Evolutionary conservation across 2,888 invertebrate genomes (phyloP), one percentile per base, ranked within the genome.

Genomic region (Cetonia aurata): DNA sequence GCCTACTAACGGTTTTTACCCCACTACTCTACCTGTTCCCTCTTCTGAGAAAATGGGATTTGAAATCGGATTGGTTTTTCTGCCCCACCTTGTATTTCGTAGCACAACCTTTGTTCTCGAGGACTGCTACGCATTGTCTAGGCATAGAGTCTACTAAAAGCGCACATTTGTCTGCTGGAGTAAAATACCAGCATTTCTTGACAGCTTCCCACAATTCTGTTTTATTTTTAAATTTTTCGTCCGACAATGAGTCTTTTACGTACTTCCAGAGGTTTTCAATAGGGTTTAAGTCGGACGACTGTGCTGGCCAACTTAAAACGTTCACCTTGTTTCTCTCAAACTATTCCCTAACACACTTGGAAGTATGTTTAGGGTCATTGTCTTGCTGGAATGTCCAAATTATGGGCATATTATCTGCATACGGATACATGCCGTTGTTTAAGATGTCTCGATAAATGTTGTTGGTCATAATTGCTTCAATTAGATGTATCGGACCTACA

Each of bases 361-460:
- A 41, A 19, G 65, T 70, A 55, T n/a, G n/a, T n/a, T n/a, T n/a
- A n/a, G n/a, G n/a, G n/a, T n/a, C n/a, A n/a, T n/a, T n/a, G n/a
- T n/a, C 62, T 41, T 62, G 69, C 17, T 52, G 50, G 25, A 50
- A 69, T 37, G 12, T 46, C 69, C 62, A 69, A 33, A 37, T 15
- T 37, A 62, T 25, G 17, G 59, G 41, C 52, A 69, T 69, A 48
- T 69, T 48, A 19, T 69, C 69, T 19, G 52, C 52, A 52, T 52
- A 17, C 52, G 17, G 52, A 52, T 52, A 17, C 52, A 52, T 52
- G 6, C 15, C 52, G 25, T 55, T 33, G 55, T 1, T n/a, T 12
- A 67, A 44, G 0, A 67, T 56, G 33, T 56, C 44, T 42, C 52
- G 6, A 46, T 67, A 67, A 31, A 67, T 9, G 12, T 44, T 2